Base-by-base conservation (phyloP, 2,797 vertebrate genomes). In the Phataginus tetradactyla region DNA sequence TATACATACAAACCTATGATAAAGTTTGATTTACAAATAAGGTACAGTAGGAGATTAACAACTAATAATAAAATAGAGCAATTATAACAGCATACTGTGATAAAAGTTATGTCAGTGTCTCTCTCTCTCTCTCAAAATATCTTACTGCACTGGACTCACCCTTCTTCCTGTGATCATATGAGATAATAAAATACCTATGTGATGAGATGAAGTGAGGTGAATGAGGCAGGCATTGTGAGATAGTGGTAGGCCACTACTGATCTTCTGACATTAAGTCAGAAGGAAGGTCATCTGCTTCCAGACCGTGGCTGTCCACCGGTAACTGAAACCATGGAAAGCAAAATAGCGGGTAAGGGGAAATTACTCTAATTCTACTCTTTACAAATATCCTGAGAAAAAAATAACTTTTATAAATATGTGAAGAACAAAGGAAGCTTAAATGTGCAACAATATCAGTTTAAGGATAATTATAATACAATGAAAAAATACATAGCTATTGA, bases 401-500 rank as follows among this genome's bases (percentile, higher is more conserved):
- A 55, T 53, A 53, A 88, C 45, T 90, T 88, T 83, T 77, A 90
- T 23, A 51, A 57, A 90, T 23, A 92, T 55, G 6, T 74, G 25
- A 90, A 94, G 92, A 32, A 66, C 59, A 94, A 79, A 51, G 53
- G 45, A 90, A 94, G 23, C 13, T 72, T 90, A 92, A 79, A 80
- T 69, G 53, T 6, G 69, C 21, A 72, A 53, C 53, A 86, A 90
- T 51, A 80, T 71, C 49, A 94, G 85, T 75, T 88, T 83, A 92
- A 92, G 4, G 27, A 81, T 72, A 69, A 68, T 45, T 59, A 63
- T 53, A 84, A 42, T 3, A 42, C 34, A 59, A 59, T 25, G 42
- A 69, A 63, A 87, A 93, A 93, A 61, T 32, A 51, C 45, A 84
- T 29, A 94, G 49, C 34, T 87, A 92, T 42, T 90, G 42, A 97